Evolutionary conservation across 2,797 vertebrate species (phyloP), one percentile per base, ranked within the genome.

Genomic region (Sciurus carolinensis): DNA sequence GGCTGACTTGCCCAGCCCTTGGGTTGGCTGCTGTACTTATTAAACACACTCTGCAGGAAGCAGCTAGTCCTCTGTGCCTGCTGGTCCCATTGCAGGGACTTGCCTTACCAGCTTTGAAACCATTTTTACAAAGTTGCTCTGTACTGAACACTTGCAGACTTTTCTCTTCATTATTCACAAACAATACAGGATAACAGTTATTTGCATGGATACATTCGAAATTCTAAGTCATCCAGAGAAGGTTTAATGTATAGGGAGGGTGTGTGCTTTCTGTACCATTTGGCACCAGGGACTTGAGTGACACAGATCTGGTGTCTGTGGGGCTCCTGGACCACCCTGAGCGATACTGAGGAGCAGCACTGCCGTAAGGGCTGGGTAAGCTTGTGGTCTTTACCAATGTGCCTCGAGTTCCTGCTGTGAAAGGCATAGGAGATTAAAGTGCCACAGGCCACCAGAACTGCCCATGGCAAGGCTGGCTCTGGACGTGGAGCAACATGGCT

Each of bases 401-500:
- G 57, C 89, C 44, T 39, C 82, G 0, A 50, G 12, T 67, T 73
- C 42, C 87, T 73, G 26, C 30, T 54, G 28, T 17, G 59, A 94
- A 87, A 47, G 39, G 75, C n/a, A 42, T 17, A 1, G 2, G 39
- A 76, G 2, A 24, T 20, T 54, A 72, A 3, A 18, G 24, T 93
- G 87, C 0, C 14, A 67, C 52, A 77, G 77, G 12, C 24, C 0
- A 24, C 94, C 26, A 0, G 36, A 20, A 22, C 15, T 4, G 57
- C 30, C 17, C 64, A 39, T 0, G 1, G 73, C 20, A 0, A 50
- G 71, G 66, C 22, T 91, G 95, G 73, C 0, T 0, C 24, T 0
- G 86, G 97, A 94, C 86, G 86, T 84, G 81, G 0, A 44, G 94
- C 66, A 93, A 91, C 92, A 64, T 0, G 73, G 97, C 64, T 93